A percentile compares a stretch with the other conserved stretches of the same genome.
These are phyloP conservation scores for Falco concolor DNA, from an alignment of 2,797 vertebrate species.

Conservation along the genomic window DNA sequence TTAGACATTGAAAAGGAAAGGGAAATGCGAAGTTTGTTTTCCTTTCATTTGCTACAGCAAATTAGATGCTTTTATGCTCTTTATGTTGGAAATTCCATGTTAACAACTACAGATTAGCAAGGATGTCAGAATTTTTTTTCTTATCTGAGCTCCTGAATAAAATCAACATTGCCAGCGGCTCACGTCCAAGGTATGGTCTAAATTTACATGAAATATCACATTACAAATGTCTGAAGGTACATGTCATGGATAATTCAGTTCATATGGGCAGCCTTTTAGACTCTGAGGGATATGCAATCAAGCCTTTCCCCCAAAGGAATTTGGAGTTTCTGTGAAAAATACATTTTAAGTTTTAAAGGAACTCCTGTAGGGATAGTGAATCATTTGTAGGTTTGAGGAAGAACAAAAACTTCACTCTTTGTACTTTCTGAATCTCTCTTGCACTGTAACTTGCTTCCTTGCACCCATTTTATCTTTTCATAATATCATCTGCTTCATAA, in stretches of 20 bases:
- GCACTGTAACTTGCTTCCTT: not conserved
- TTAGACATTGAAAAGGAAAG: constrained; percentile 60
- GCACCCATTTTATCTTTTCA: not conserved
- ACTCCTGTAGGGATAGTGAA: constrained; percentile 7
- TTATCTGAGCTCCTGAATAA: constrained; percentile 77
- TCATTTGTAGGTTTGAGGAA: not conserved
- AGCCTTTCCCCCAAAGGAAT: constrained; percentile 73
- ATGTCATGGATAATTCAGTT: constrained; percentile 87
- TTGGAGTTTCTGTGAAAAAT: constrained; percentile 73
- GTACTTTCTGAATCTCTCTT: not conserved
- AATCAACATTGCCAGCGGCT: constrained; percentile 72
- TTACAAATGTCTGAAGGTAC: constrained; percentile 83
- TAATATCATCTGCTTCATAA: not conserved
- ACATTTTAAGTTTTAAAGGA: constrained; percentile 51
- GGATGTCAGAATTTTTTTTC: constrained; percentile 72
- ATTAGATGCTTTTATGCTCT: constrained; percentile 76
- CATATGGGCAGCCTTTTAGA: constrained; percentile 80
- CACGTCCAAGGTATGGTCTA: constrained; percentile 79
- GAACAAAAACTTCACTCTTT: not conserved
- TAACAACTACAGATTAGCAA: constrained; percentile 75
- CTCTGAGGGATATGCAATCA: constrained; percentile 78
- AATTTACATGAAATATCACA: constrained; percentile 84
- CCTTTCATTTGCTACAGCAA: constrained; percentile 72
- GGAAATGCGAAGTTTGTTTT: constrained; percentile 69
- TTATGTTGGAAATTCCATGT: constrained; percentile 75